These are phyloP conservation scores for Mantis religiosa DNA, from an alignment of 2,888 invertebrate genomes.

Conservation along the genomic window DNA sequence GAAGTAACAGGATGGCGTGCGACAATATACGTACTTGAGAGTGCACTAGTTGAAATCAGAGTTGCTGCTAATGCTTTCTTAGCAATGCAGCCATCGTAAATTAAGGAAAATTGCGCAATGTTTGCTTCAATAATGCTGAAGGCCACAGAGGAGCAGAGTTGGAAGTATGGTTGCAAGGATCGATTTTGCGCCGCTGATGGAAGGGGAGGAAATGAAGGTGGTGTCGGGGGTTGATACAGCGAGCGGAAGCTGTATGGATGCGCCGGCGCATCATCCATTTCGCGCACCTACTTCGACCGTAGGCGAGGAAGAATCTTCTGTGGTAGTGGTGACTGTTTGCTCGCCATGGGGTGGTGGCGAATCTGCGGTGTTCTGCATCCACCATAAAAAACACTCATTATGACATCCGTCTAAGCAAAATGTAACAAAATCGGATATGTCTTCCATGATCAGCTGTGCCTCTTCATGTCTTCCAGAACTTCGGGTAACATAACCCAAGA, in stretches of 20 bases:
- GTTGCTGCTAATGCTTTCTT: no score
- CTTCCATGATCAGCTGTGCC: conserved; percentile 43
- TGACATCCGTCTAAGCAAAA: neutral
- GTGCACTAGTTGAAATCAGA: no score
- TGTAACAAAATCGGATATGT: conserved; percentile 48
- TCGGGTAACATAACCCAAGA: neutral
- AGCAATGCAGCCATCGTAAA: neutral
- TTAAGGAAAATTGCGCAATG: neutral
- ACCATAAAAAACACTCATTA: neutral
- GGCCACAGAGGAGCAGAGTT: neutral
- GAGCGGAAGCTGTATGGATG: conserved; percentile 13
- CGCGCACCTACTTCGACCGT: neutral
- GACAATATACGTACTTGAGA: no score
- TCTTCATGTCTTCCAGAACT: neutral
- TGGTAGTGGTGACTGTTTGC: neutral
- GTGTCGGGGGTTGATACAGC: conserved; percentile 23
- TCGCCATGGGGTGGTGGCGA: conserved; percentile 6
- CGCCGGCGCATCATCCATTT: conserved; percentile 3
- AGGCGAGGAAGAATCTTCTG: neutral
- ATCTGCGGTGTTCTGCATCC: conserved; percentile 2
- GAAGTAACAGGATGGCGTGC: no score
- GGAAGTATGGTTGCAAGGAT: conserved; percentile 9
- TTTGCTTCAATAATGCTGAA: neutral
- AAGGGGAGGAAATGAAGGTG: conserved; percentile 21
- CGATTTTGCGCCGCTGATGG: neutral